Percentiles rank a stretch among this genome's conserved stretches.
Evolutionary conservation across 2,888 invertebrate genomes (phyloP).

Genomic region (Macrophya alboannulata): DNA sequence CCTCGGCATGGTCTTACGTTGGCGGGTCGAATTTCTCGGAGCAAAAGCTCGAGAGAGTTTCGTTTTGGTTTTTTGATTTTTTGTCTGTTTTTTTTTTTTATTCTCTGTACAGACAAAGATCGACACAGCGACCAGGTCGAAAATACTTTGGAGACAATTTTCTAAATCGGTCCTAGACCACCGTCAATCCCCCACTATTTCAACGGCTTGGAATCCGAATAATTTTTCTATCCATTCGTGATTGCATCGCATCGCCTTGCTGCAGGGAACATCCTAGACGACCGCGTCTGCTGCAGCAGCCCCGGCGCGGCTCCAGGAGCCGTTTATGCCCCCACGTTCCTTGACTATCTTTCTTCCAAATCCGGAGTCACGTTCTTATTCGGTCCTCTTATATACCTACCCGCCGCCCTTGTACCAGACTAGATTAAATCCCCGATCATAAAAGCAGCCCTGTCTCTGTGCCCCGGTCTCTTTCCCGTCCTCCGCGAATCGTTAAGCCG

Average conservation of each 20-base stretch:
- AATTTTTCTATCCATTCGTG: conserved; percentile 29
- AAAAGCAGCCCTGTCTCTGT: conserved; percentile 60
- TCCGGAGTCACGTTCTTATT: conserved; percentile 63
- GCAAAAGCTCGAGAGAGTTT: neutral
- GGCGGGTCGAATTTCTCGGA: conserved; percentile 17
- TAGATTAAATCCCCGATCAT: conserved; percentile 69
- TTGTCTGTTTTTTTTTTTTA: neutral
- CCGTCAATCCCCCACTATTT: neutral
- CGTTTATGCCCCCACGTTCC: conserved; percentile 60
- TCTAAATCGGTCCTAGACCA: conserved; percentile 6
- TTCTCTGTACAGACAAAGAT: conserved; percentile 29
- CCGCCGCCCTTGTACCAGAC: conserved; percentile 53
- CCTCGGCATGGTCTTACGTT: neutral
- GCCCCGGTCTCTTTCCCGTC: neutral
- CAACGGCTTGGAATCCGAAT: conserved; percentile 6
- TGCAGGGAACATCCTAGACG: neutral
- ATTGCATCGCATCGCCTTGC: neutral
- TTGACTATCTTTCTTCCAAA: conserved; percentile 61
- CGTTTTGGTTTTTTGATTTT: neutral
- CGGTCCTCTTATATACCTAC: conserved; percentile 57
- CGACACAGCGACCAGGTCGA: neutral
- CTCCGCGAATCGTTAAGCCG: conserved; percentile 61
- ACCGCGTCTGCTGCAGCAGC: conserved; percentile 55
- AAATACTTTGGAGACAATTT: neutral
- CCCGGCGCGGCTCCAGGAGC: conserved; percentile 49